Base-by-base conservation (phyloP, 2,797 vertebrate genomes). In the Myotis daubentonii region DNA sequence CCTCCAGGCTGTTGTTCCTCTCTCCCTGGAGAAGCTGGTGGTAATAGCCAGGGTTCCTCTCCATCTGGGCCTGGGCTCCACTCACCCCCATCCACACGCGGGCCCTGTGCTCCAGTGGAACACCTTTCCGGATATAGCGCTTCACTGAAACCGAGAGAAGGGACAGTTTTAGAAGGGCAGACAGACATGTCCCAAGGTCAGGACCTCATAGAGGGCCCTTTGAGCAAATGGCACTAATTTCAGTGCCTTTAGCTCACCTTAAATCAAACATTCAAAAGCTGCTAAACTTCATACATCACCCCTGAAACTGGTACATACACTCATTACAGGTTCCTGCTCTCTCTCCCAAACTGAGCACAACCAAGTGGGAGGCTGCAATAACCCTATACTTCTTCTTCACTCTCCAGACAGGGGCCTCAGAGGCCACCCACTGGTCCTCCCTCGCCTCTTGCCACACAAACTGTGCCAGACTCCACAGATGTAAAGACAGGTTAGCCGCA, bases 71-170 rank as follows among this genome's bases (percentile, higher is more conserved):
- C 98, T 99, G 99, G 15, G 99, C 99, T 5, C 99, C 99, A 17
- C 99, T 99, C 68, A 99, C 98, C 13, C 98, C 98, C 99, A 99
- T 99, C 99, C 99, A 99, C 92, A 99, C 98, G 25, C 97, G 97
- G 70, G 99, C 98, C 0, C 99, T 98, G 96, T 99, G 99, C 96
- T 99, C 99, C 65, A 98, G 98, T 0, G 99, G 99, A 55, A 99
- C 98, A 3, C 99, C 99, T 97, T 99, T 99, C 89, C 99, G 99
- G 96, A 99, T 99, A 2, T 99, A 99, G 80, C 99, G 98, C 97
- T 99, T 99, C 96, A 99, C 99, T 99, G 98, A 71, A 97, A 98
- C 51, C 97, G 89, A 25, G 74, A 91, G 20, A 49, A 28, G 12
- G 25, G 33, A 76, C 53, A 1, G 41, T 3, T 22, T 70, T 19